Base-by-base conservation (phyloP, 35 echinoderm and acorn worm genomes). In the Heliocidaris erythrogramma region DNA sequence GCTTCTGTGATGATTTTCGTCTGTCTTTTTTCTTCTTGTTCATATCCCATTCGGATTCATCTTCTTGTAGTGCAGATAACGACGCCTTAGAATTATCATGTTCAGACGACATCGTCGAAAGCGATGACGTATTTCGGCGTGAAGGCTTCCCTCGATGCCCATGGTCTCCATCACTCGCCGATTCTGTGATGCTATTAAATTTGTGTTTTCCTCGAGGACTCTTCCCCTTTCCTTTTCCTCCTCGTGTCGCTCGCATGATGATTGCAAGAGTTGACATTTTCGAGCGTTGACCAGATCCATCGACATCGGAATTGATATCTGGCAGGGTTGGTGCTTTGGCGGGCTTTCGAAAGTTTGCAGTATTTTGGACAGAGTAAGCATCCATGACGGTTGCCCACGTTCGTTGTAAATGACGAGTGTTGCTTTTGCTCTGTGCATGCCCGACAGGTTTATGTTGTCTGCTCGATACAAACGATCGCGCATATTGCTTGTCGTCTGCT, bases 251-350 rank as follows among this genome's bases (percentile, higher is more conserved):
- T 31, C 85, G 61, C 85, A 97, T 65, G 10, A 97, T 94, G 13
- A 95, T 49, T 30, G 96, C 96, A 47, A 97, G 86, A 35, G 94
- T 95, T n/a, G 96, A 97, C 52, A 94, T 85, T 32, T 94, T 94
- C 17, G 85, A 61, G 30, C 91, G 61, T 21, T 88, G n/a, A 6
- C 60, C 49, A 5, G 50, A 52, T n/a, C 13, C 42, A 31, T 47
- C 78, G 30, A n/a, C n/a, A 6, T 47, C 21, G n/a, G 48, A 90
- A 35, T 31, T 85, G 9, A 49, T 95, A n/a, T 92, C 18, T 1
- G 95, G 95, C 30, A 94, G 60, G 7, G 87, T 92, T 24, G 95
- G 96, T 27, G 95, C 65, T 59, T 92, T 95, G 60, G 93, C 96
- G 49, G 92, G 52, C 48, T 92, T 71, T n/a, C 95, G 92, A 95